Evolutionary conservation across 2,797 vertebrate species (phyloP), one percentile per base, ranked within the genome.

Genomic region (Anniella stebbinsi): DNA sequence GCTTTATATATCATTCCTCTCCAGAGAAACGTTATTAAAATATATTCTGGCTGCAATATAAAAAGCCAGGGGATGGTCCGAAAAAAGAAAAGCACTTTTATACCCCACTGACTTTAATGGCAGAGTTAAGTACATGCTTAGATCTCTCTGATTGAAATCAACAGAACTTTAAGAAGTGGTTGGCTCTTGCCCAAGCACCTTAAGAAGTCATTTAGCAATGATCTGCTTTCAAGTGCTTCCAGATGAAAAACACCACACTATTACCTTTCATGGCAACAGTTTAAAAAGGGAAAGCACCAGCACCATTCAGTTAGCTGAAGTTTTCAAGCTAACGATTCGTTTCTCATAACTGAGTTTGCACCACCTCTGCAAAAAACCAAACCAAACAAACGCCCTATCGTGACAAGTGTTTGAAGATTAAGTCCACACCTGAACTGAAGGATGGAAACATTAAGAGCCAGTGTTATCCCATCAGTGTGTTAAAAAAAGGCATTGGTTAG

Each of bases 401-500:
- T 0, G 23, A 57, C 0, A 13, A 48, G 36, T 60, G 18, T 38
- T 38, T 82, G 21, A 18, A 87, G 70, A 76, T 67, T 21, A 28
- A 84, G 21, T 54, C 13, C 48, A 84, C 30, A 87, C 72, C 80
- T 87, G 60, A 83, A 69, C 13, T 15, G 33, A 66, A 86, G 1
- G 67, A 73, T 57, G 10, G 4, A 63, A 48, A 45, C 21, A 33
- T 48, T n/a, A 30, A 87, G 45, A 83, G 48, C 13, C 48, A 84
- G 25, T 77, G 69, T 48, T 17, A 90, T 25, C 80, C 70, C 28
- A n/a, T 51, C 13, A 11, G 57, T 76, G 66, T 69, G 89, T 87
- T 90, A 77, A 84, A 84, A 90, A 90, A 28, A 83, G 86, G 28
- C 1, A 28, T 51, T 41, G 72, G 85, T 73, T 87, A 87, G 86